Evolutionary conservation across 2,113 vertebrate genomes (phyloP), one percentile per base, ranked within the genome.

Genomic region (Montifringilla adamsi): DNA sequence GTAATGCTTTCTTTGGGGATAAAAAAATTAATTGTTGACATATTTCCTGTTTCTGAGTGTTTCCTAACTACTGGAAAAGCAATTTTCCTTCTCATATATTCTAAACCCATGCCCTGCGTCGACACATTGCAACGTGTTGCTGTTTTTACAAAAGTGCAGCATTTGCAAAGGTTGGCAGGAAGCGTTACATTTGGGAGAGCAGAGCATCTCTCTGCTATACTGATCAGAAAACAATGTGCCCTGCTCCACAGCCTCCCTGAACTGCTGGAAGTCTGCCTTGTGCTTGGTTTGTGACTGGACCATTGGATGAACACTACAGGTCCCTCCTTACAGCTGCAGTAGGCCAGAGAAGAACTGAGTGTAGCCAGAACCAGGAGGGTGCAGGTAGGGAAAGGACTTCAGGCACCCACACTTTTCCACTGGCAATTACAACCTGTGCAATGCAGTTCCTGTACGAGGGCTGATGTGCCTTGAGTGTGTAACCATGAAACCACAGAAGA

Each of bases 91-190:
- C n/a, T 66, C 10, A 5, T 8, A 4, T 17, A 28, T 35, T 60
- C n/a, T 24, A 66, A 85, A 62, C 3, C 8, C 12, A 21, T 3
- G 1, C 13, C 10, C 7, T 58, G 6, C 22, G 24, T 17, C 0
- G 2, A 19, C 24, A 69, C 2, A 13, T 14, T 58, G 31, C 14
- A 53, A 82, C 0, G 3, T 1, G 1, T 33, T 58, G 21, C 6
- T 70, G 18, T 52, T 84, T 78, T 58, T 37, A 64, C 24, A 17
- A 4, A 87, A 82, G 17, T 2, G 0, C 7, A 27, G 16, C 27
- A 53, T 70, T 86, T 82, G 28, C 28, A 63, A 44, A 75, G 11
- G 31, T 26, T 55, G 53, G 9, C 35, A 67, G 52, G 49, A 60
- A 41, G 10, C 2, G 11, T 20, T 28, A 11, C 16, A 14, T 58